These are phyloP conservation scores for Trichoplusia ni DNA, from an alignment of 1,140 invertebrate genomes.

Conservation along the genomic window DNA sequence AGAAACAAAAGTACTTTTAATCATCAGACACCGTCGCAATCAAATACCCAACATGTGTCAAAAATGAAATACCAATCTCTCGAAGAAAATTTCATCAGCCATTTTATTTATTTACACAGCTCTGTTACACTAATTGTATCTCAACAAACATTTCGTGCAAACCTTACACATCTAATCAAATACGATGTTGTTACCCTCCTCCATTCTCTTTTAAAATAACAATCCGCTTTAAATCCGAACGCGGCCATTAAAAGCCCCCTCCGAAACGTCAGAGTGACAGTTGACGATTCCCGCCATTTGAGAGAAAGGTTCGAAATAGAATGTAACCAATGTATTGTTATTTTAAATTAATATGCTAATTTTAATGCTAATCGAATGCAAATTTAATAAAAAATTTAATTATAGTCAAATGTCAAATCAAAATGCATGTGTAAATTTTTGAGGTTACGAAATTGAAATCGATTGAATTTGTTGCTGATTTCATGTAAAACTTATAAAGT, in stretches of 20 bases:
- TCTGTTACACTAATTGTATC: not conserved
- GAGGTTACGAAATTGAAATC: no score
- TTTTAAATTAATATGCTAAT: slow-evolving; percentile 24
- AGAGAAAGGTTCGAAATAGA: slow-evolving; percentile 35
- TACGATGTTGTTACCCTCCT: slow-evolving; percentile 13
- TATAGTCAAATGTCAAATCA: no score
- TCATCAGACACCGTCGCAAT: no score
- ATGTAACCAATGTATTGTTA: not conserved
- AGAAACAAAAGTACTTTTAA: no score
- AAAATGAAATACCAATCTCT: no score
- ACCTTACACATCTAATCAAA: slow-evolving; percentile 8
- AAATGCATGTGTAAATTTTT: no score
- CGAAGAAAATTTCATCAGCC: no score
- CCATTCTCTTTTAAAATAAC: slow-evolving; percentile 55
- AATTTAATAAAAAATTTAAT: no score
- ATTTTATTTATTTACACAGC: slow-evolving; percentile 1
- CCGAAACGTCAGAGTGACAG: slow-evolving; percentile 68
- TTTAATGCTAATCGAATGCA: not conserved
- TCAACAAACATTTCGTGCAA: no score
- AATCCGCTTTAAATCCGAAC: slow-evolving; percentile 59
- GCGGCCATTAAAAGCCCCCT: slow-evolving; percentile 56
- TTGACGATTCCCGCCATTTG: slow-evolving; percentile 54
- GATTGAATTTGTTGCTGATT: no score
- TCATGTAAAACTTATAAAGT: not conserved
- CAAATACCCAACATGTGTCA: no score